Percentiles rank a stretch among this genome's conserved stretches.
These are phyloP conservation scores for Florisuga fusca DNA, from an alignment of 2,797 vertebrate genomes.

Conservation along the genomic window DNA sequence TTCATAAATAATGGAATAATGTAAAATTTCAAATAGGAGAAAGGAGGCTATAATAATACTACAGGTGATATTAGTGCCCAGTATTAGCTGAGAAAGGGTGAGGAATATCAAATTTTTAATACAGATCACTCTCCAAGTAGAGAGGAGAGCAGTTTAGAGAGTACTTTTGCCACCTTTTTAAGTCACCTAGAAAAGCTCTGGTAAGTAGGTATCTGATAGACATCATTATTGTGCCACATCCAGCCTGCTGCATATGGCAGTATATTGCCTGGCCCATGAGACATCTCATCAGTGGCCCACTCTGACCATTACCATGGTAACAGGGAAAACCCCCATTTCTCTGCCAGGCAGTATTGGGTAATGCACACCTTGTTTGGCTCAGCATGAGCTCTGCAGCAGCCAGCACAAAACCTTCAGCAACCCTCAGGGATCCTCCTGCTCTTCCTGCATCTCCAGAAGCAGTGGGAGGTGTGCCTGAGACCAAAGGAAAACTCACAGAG, in stretches of 20 bases:
- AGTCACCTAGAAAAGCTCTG: not conserved
- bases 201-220: not conserved
- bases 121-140: not conserved
- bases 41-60: not conserved
- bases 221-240: not conserved
- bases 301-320: constrained; percentile 56
- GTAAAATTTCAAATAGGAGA: not conserved
- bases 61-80: not conserved
- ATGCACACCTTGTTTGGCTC: not conserved
- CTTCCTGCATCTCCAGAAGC: rapidly evolving
- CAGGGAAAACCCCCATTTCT: not conserved
- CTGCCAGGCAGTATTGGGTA: not conserved
- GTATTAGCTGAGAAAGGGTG: not conserved
- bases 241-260: not conserved
- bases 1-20: constrained; percentile 16
- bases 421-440: not conserved
- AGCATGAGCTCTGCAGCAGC: not conserved
- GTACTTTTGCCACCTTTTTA: not conserved
- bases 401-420: not conserved
- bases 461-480: rapidly evolving
- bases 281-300: not conserved
- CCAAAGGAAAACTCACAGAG: not conserved
- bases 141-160: not conserved
- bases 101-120: not conserved
- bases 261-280: not conserved